Evolutionary conservation across 1,140 invertebrate species (phyloP), one percentile per base, ranked within the genome.

Genomic region (Drosophila jambulina): DNA sequence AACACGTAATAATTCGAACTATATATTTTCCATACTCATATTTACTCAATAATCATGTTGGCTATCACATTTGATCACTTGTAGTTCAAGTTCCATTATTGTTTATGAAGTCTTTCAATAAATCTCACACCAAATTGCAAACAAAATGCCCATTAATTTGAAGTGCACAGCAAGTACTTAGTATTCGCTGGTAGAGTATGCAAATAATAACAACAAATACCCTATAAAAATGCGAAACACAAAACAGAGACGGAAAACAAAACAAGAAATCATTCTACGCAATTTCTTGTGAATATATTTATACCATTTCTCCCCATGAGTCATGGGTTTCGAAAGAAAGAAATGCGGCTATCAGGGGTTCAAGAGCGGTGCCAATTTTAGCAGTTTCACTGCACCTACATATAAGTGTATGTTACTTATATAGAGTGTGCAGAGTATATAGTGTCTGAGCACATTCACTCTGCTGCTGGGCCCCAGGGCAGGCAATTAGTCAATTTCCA

Each of bases 401-500:
- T 19, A 17, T 17, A 25, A 6, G 4, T 48, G 15, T 46, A 45
- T 13, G 1, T 4, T 15, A 23, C 21, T 15, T 46, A 46, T 48
- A 48, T 25, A 48, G 13, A 17, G 45, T 34, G 21, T 19, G 19
- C 15, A 13, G 2, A 51, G 19, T 46, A 29, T 36, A 29, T 23
- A 13, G n/a, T 15, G 4, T 15, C 49, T 32, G 12, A 67, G 29
- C 21, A 32, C 38, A 70, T 48, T 70, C 64, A 71, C 42, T 71
- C 32, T 38, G 51, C 32, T 23, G 51, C 13, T 23, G 36, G 21
- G 27, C 45, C 76, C 70, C 61, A 68, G 56, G 57, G 67, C 75
- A 77, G 64, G 36, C 80, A 88, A 87, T 88, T 88, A 80, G 67
- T 70, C 63, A 87, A 88, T 83, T 80, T 70, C 57, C 48, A 25